phyloP scores from a whole-genome alignment of 1,140 invertebrate genomes.

The Hetaerina americana region DNA sequence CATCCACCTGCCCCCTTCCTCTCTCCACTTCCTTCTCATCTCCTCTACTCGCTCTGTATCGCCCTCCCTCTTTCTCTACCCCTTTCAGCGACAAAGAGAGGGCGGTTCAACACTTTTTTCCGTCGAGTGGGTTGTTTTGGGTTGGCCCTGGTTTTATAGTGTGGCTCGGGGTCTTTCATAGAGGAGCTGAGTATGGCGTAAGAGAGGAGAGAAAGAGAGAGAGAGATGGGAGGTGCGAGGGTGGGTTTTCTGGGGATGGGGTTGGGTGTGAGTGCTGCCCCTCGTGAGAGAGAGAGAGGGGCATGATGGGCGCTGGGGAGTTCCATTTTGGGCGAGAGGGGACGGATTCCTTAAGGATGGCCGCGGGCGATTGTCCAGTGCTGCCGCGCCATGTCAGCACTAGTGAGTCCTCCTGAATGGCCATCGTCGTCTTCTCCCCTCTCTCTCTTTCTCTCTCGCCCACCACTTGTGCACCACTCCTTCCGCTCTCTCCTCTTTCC shows the following conservation, averaged over 20 bases:
- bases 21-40: too few species aligned
- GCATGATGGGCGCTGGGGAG: too few species aligned
- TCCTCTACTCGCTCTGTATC: too few species aligned
- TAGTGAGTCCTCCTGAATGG: not conserved
- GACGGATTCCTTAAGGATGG: not conserved
- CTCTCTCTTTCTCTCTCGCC: not conserved
- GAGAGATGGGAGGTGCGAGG: not conserved
- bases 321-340: too few species aligned
- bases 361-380: not conserved
- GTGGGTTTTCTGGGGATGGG: not conserved
- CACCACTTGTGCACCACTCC: not conserved
- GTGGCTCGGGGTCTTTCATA: too few species aligned
- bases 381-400: not conserved
- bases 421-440: not conserved
- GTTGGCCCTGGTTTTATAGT: too few species aligned
- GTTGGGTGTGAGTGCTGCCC: too few species aligned
- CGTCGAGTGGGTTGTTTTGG: not conserved
- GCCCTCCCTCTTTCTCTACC: too few species aligned
- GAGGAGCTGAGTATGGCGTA: too few species aligned
- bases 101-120: not conserved
- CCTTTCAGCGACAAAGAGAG: not conserved
- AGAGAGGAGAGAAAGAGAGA: not conserved
- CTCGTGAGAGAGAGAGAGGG: too few species aligned
- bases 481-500: not conserved
- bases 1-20: too few species aligned